Conservation (phyloP, 2,797 vertebrate species). For the Acomys russatus region DNA sequence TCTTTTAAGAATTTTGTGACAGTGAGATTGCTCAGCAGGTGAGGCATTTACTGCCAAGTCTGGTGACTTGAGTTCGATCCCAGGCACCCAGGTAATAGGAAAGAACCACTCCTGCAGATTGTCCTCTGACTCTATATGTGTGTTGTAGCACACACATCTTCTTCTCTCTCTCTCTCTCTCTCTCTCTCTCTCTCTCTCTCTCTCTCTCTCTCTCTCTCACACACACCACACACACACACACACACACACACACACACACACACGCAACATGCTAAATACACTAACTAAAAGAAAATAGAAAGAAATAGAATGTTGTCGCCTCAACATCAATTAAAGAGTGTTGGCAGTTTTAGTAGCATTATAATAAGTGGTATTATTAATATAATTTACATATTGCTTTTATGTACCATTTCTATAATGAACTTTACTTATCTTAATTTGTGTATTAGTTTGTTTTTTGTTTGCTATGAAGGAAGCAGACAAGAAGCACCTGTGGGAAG, state of each 20-base stretch:
- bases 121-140: not conserved
- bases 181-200: not conserved
- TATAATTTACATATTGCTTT: not conserved
- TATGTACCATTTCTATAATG: slow-evolving; percentile 10
- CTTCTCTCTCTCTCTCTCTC: too few species aligned
- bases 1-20: not conserved
- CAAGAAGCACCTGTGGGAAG: not conserved
- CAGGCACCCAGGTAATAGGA: not conserved
- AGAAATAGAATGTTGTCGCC: not conserved
- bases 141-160: not conserved
- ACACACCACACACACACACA: not conserved
- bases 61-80: not conserved
- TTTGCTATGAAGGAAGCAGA: not conserved
- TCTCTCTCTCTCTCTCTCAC: too few species aligned
- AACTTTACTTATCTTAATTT: not conserved
- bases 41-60: not conserved
- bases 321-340: not conserved
- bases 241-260: not conserved
- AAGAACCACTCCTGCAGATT: not conserved
- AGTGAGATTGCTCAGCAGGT: not conserved
- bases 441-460: not conserved
- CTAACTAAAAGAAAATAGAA: not conserved
- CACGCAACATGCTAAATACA: too few species aligned
- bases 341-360: not conserved
- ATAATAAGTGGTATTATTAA: not conserved